Conservation (phyloP, 2,113 vertebrate species). For the Tursiops truncatus region DNA sequence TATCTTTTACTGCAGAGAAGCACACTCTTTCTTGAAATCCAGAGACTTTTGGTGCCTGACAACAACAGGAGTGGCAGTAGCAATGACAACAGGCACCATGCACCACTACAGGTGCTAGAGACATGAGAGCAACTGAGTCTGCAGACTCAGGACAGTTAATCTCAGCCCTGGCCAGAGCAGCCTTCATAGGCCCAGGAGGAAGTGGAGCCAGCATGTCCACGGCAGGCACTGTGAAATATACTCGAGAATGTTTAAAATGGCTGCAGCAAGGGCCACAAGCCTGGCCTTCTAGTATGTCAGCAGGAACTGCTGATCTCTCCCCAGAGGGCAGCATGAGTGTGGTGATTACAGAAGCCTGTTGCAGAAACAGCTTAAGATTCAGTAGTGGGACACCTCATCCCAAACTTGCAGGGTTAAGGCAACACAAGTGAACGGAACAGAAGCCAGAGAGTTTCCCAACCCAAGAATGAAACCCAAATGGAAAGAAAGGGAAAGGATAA, state of each 20-base stretch:
- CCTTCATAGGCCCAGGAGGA: background rate
- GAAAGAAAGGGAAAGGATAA: too few species aligned
- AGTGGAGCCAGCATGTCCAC: background rate
- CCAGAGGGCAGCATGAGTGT: background rate
- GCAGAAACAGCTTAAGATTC: background rate
- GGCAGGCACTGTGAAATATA: background rate
- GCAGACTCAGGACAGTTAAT: background rate
- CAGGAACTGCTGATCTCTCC: background rate
- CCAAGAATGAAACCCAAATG: too few species aligned
- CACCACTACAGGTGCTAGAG: background rate
- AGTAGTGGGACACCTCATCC: background rate
- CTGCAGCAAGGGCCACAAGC: background rate
- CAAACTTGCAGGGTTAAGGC: background rate
- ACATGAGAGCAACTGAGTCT: background rate
- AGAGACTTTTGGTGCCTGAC: background rate
- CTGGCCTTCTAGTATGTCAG: background rate
- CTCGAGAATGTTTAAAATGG: background rate
- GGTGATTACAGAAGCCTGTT: background rate
- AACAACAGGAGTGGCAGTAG: background rate
- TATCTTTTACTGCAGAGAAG: background rate
- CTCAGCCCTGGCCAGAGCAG: background rate
- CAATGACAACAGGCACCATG: background rate
- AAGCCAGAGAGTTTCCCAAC: too few species aligned
- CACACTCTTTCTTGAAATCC: background rate
- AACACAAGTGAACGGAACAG: background rate